A percentile compares a stretch with the other conserved stretches of the same genome.
These are phyloP conservation scores for Atlantisia rogersi DNA, from an alignment of 2,113 vertebrate genomes.

Conservation along the genomic window DNA sequence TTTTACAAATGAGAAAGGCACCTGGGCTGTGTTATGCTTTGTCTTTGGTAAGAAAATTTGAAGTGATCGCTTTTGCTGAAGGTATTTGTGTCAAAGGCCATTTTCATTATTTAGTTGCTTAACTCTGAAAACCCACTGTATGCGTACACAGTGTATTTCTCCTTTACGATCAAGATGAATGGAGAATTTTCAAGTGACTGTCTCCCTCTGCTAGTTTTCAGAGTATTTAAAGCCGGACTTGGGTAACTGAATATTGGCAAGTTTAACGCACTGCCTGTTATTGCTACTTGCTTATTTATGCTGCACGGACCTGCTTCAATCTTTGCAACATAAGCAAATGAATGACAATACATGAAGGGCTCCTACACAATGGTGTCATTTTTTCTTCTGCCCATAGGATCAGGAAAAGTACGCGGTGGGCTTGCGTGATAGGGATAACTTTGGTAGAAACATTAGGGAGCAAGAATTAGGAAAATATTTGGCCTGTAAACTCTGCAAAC, in stretches of 20 bases:
- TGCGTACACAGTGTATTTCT: rapidly evolving
- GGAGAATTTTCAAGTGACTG: not conserved
- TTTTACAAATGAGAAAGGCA: not conserved
- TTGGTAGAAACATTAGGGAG: not conserved
- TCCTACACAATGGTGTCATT: constrained; percentile 13
- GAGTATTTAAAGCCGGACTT: not conserved
- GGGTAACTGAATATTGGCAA: not conserved
- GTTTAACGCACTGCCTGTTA: not conserved
- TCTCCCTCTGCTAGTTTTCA: not conserved
- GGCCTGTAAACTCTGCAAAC: not conserved
- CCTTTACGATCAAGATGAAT: not conserved
- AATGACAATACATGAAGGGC: not conserved
- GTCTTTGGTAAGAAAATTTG: not conserved
- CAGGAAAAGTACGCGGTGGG: not conserved
- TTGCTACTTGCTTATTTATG: not conserved
- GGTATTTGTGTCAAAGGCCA: not conserved
- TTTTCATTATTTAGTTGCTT: not conserved
- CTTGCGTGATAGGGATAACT: not conserved
- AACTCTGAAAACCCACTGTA: not conserved
- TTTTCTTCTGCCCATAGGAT: not conserved
- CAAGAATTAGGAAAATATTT: not conserved
- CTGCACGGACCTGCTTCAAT: not conserved
- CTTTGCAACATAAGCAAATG: not conserved
- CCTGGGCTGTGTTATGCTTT: not conserved
- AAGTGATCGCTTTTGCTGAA: not conserved